Evolutionary conservation across 2,113 vertebrate species (phyloP), one percentile per base, ranked within the genome.

Genomic region (Tor tambroides): DNA sequence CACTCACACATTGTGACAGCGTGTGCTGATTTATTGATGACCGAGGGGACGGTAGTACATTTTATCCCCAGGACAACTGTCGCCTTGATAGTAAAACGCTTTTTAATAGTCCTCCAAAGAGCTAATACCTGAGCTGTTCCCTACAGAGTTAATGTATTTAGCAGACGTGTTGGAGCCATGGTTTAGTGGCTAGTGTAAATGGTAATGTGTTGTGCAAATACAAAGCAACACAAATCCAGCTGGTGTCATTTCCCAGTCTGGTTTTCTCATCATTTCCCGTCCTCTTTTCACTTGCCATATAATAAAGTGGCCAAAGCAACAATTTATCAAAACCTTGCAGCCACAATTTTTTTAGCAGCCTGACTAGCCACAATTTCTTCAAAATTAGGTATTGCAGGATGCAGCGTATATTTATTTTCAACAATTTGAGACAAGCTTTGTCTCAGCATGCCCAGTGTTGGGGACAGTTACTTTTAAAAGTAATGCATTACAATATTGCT

Each of bases 31-130:
- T 83, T 83, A 71, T 9, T 71, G 43, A 83, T 83, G 63, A 51
- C 26, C 63, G 32, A 11, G 21, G 43, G 26, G 80, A 51, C 65
- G 19, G 1, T 32, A 51, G 43, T 49, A 14, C 43, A 35, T 35
- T 83, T 71, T n/a, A 83, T 71, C 43, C 51, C 19, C 63, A 51
- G 63, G 43, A 71, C 81, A 71, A 83, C 81, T 83, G 81, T 83
- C 43, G 0, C 11, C 26, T 51, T 23, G 46, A 6, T 2, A 83
- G 26, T n/a, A 63, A 86, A 72, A 81, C 4, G 21, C 17, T 56
- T 61, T 85, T 71, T 63, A 21, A 46, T 35, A 74, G 87, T 28
- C 30, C 17, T 67, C 59, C 30, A 80, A 26, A 63, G 21, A 14
- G 54, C 35, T 32, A 30, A 32, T 63, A 41, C 10, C 3, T 65